These are phyloP conservation scores for Cuculus canorus DNA, from an alignment of 2,797 vertebrate genomes.

Conservation along the genomic window DNA sequence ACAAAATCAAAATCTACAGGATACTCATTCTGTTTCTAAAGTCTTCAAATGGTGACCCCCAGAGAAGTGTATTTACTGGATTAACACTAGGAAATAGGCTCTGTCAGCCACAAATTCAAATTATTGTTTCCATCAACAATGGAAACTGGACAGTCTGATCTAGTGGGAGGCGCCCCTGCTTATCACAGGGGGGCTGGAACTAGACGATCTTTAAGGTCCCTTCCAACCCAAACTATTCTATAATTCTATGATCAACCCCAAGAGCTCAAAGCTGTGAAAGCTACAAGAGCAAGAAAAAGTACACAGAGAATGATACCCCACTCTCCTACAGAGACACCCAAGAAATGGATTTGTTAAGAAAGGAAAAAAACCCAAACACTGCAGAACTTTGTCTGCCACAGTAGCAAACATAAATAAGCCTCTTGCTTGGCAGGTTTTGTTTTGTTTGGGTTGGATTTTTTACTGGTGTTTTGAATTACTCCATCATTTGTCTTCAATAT, in stretches of 20 bases:
- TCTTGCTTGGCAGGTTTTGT: neutral
- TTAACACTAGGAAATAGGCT: neutral
- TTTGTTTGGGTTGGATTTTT: neutral
- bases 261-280: neutral
- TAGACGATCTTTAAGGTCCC: too few relatives aligned
- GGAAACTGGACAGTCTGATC: too few relatives aligned
- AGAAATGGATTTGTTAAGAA: neutral
- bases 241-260: neutral
- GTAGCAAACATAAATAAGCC: neutral
- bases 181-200: too few relatives aligned
- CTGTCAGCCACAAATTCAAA: neutral
- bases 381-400: neutral
- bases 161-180: too few relatives aligned
- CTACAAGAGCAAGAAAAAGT: neutral
- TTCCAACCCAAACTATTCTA: too few relatives aligned
- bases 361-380: neutral
- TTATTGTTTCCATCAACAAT: neutral
- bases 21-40: neutral
- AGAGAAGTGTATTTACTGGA: neutral
- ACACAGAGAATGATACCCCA: neutral
- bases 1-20: neutral
- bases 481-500: neutral
- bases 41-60: neutral
- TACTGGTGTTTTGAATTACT: slow-evolving; percentile 23
- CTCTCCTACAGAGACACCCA: neutral